Evolutionary conservation across 2,797 vertebrate species (phyloP).

Genomic region (Danio jaintianensis): DNA sequence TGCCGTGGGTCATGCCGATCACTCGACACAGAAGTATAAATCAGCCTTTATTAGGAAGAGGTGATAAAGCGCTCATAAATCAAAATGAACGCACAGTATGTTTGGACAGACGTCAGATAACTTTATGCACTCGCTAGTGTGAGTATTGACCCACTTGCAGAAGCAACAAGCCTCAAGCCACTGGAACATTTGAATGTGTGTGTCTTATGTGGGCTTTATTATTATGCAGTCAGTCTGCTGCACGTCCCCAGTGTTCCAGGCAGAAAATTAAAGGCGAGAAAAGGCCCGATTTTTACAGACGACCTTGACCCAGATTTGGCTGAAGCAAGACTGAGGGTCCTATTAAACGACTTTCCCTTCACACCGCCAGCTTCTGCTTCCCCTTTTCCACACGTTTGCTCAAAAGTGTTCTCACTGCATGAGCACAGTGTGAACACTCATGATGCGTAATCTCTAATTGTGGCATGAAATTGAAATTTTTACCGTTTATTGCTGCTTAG

Average conservation of each 20-base stretch:
- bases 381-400: background rate
- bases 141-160: slow-evolving; percentile 52
- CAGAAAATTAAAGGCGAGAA: slow-evolving; percentile 9
- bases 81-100: slow-evolving; percentile 20
- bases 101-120: slow-evolving; percentile 38
- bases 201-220: slow-evolving; percentile 28
- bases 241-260: slow-evolving; percentile 28
- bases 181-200: slow-evolving; percentile 19
- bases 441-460: slow-evolving; percentile 6
- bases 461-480: background rate
- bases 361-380: background rate
- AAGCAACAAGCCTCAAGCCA: slow-evolving; percentile 17
- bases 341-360: slow-evolving; percentile 8
- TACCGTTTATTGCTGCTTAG: background rate
- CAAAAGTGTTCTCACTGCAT: background rate
- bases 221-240: slow-evolving; percentile 27
- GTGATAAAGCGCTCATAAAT: slow-evolving; percentile 6
- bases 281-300: slow-evolving; percentile 40
- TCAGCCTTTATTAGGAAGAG: slow-evolving; percentile 22
- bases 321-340: slow-evolving; percentile 28
- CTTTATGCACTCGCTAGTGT: slow-evolving; percentile 34
- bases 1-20: no score
- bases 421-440: slow-evolving; percentile 5
- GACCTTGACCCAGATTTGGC: slow-evolving; percentile 61
- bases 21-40: no score